Evolutionary conservation across 1,140 invertebrate genomes (phyloP), one percentile per base, ranked within the genome.

Genomic region (Diachasmimorpha longicaudata): DNA sequence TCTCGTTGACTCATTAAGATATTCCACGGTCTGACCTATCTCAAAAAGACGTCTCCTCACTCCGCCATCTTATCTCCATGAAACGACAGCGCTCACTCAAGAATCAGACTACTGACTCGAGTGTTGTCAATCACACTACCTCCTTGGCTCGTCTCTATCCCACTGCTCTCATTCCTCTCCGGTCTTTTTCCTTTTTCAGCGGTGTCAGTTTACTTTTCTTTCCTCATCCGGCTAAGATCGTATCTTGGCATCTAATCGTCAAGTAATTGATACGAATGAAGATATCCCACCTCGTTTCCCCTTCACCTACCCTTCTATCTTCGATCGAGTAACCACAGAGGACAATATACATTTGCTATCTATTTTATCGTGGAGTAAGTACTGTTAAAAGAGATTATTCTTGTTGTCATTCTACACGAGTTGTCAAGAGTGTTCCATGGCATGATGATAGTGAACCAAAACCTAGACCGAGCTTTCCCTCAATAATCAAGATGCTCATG

Each of bases 221-320:
- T 19, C 67, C 69, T 70, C 19, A 67, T 36, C 55, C 68, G 68
- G 66, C 37, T 71, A 39, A 75, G 75, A 79, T 72, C 83, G 83
- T 89, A 89, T 89, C 87, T 88, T 68, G 81, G 83, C 85, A 89
- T 89, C 87, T 89, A 89, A 89, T 89, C 88, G 85, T 84, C 81
- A 86, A 89, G 87, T 89, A 89, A 89, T 89, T 89, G 87, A 89
- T 89, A 88, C 87, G 85, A 81, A 89, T 87, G 83, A 87, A 89
- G 87, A 89, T 88, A 89, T 89, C 85, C 42, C 82, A 78, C 77
- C 78, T 81, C 80, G 48, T 52, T 74, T 68, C 39, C 21, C 71
- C 74, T 31, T 75, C 48, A 23, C 23, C 31, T 23, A 13, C 21
- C 14, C 46, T 73, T 46, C 21, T 67, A n/a, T 14, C 16, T 52